Base-by-base conservation (phyloP, 2,113 vertebrate genomes). In the Naja naja region DNA sequence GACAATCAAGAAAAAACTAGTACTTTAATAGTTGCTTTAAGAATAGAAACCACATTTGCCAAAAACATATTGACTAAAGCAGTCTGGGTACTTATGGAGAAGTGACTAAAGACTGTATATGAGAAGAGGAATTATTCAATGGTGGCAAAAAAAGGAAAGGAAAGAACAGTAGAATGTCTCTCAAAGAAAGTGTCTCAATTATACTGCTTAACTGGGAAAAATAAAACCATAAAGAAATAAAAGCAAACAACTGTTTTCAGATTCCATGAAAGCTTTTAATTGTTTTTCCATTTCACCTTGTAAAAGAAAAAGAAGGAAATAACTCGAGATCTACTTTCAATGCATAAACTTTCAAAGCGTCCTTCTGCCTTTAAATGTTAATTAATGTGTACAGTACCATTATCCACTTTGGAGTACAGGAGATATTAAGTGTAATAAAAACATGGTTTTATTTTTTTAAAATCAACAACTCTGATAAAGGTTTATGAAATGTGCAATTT, bases 331-430 rank as follows among this genome's bases (percentile, higher is more conserved):
- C n/a, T 49, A 69, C 22, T 69, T 88, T 69, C 45, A 18, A n/a
- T 43, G 23, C 47, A 69, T 30, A 74, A 88, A 11, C 7, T 45
- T 74, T 53, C 23, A 58, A n/a, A 69, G 6, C 25, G 11, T 81
- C 27, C 53, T 8, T 49, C 5, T 85, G 25, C 22, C 45, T 27
- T 64, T 87, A 58, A 60, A 56, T 8, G 88, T 92, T 88, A 30
- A 88, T 54, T 69, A 60, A 39, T 88, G 30, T 53, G 23, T 64
- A 39, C 54, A 56, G 52, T 87, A 54, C 87, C 85, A 20, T 89
- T 58, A 91, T 20, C 14, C n/a, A 92, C 91, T 53, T 89, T 89
- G 39, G n/a, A 93, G 58, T 49, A 90, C 55, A 93, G 89, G 2
- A 93, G 94, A 90, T 0, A 90, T 81, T 87, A 85, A 2, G 87